A percentile compares a stretch with the other conserved stretches of the same genome.
Evolutionary conservation across 2,113 vertebrate species (phyloP).

Genomic region (Melanerpes formicivorus): DNA sequence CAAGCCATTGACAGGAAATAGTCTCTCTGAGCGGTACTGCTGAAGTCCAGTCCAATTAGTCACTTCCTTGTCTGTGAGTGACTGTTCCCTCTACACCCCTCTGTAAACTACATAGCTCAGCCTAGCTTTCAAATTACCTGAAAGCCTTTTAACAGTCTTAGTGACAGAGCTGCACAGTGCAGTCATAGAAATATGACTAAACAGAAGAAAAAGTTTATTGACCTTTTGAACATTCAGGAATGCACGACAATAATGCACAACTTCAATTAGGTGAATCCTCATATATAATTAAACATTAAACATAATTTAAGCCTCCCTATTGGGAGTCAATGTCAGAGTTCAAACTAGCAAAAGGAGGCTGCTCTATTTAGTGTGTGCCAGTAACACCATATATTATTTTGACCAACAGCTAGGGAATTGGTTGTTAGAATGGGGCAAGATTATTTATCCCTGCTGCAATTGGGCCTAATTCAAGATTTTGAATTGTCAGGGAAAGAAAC

Average conservation of each 20-base stretch:
- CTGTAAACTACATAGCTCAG: background rate
- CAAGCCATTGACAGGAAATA: background rate
- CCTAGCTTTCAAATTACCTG: background rate
- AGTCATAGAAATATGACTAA: background rate
- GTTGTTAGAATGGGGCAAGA: background rate
- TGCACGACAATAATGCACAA: background rate
- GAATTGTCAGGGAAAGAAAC: background rate
- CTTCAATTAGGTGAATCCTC: background rate
- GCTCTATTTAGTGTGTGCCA: background rate
- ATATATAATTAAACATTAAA: background rate
- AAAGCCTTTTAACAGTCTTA: background rate
- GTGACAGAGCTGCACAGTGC: background rate
- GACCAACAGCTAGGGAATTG: background rate
- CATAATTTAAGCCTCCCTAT: background rate
- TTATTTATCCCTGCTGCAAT: background rate
- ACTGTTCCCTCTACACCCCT: background rate
- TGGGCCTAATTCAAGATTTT: background rate
- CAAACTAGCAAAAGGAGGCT: background rate
- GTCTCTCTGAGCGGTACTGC: background rate
- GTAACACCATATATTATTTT: background rate
- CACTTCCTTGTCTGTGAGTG: background rate
- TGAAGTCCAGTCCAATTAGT: constrained; percentile 2
- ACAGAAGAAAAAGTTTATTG: background rate
- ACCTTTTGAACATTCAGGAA: constrained; percentile 18
- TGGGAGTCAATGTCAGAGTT: background rate